Evolutionary conservation across 53 echinoderm and acorn worm genomes (phyloP).

Genomic region (Holothuria scabra): DNA sequence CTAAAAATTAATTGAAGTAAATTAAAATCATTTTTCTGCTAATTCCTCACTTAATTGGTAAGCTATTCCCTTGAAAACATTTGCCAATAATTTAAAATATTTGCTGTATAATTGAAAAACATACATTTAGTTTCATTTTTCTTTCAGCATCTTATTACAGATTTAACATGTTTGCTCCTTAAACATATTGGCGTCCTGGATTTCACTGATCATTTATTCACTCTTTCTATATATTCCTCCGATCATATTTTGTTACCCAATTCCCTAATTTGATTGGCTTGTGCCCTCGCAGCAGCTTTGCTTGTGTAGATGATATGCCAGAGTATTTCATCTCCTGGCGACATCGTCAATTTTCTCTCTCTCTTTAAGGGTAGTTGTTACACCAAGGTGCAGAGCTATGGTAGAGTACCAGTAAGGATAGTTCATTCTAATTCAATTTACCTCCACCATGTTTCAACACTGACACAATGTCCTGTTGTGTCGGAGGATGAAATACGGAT

Average conservation of each 20-base stretch:
- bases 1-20: too few species aligned
- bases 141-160: too few species aligned
- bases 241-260: conserved; percentile 35
- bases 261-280: conserved; percentile 39
- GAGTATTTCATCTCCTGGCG: conserved; percentile 24
- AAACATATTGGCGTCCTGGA: not conserved
- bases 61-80: too few species aligned
- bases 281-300: conserved; percentile 5
- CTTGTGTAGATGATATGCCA: conserved; percentile 26
- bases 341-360: conserved; percentile 46
- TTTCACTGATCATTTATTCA: conserved; percentile 25
- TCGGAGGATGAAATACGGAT: conserved; percentile 14
- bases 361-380: conserved; percentile 26
- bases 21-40: too few species aligned
- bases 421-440: conserved; percentile 34
- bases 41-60: too few species aligned
- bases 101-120: too few species aligned
- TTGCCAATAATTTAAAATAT: too few species aligned
- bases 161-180: too few species aligned
- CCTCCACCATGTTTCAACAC: conserved; percentile 36
- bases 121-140: too few species aligned
- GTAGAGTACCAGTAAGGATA: conserved; percentile 37
- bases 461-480: conserved; percentile 46
- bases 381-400: conserved; percentile 21
- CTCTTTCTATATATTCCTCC: conserved; percentile 2